Percentiles rank a stretch among this genome's conserved stretches.
These are phyloP conservation scores for Esox lucius DNA, from an alignment of 2,797 vertebrate species.

Conservation along the genomic window DNA sequence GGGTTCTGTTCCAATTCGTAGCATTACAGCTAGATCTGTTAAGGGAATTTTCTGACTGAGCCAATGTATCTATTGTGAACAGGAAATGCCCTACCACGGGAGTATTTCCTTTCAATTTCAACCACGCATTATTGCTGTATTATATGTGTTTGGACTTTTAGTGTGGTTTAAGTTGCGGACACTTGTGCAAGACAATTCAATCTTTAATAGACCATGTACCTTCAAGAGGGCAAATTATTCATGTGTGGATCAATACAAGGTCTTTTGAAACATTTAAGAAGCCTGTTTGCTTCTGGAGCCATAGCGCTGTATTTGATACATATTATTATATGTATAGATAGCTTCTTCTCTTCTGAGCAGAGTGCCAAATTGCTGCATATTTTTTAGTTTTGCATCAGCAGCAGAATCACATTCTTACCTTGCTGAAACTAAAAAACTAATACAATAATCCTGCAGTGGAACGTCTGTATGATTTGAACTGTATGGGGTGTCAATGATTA, in stretches of 20 bases:
- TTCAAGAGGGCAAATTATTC: not conserved
- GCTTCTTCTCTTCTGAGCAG: not conserved
- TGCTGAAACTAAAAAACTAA: conserved; percentile 15
- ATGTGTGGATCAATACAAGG: not conserved
- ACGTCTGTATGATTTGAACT: conserved; percentile 39
- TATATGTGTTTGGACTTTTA: not conserved
- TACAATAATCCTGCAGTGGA: too few species aligned
- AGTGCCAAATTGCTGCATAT: not conserved
- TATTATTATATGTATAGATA: not conserved
- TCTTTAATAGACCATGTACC: not conserved
- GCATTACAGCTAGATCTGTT: too few species aligned
- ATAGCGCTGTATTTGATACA: not conserved
- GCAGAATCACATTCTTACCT: conserved; percentile 33
- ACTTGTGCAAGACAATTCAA: not conserved
- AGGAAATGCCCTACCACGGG: too few species aligned
- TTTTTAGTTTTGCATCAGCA: not conserved
- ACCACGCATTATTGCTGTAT: too few species aligned
- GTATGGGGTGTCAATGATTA: conserved; percentile 21
- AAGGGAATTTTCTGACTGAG: too few species aligned
- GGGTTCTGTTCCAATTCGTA: too few species aligned
- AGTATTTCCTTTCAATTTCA: too few species aligned
- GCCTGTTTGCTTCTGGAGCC: not conserved
- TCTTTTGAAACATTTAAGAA: not conserved
- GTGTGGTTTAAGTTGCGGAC: not conserved
- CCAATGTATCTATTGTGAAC: too few species aligned